A percentile compares a stretch with the other conserved stretches of the same genome.
phyloP scores from a whole-genome alignment of 1,140 invertebrate species.

The Listronotus oregonensis region DNA sequence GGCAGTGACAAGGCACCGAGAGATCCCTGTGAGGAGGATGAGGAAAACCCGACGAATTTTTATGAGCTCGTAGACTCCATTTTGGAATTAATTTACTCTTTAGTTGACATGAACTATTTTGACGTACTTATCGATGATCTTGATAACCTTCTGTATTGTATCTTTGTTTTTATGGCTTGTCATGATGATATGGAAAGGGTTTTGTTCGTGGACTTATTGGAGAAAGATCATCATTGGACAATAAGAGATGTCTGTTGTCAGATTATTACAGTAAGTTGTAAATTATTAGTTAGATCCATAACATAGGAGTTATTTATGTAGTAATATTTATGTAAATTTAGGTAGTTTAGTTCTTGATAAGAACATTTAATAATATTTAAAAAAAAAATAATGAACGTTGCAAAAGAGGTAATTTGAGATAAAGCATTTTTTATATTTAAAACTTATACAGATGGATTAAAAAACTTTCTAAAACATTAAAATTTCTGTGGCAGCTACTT shows the following conservation, averaged over 20 bases:
- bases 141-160: slow-evolving; percentile 30
- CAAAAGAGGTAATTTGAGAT: too few species aligned
- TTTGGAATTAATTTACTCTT: slow-evolving; percentile 15
- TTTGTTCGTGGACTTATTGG: slow-evolving; percentile 3
- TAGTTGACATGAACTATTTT: slow-evolving; percentile 28
- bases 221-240: slow-evolving; percentile 12
- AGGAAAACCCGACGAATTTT: slow-evolving; percentile 21
- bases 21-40: slow-evolving; percentile 9
- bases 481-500: too few species aligned
- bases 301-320: too few species aligned
- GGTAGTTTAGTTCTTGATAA: too few species aligned
- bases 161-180: slow-evolving; percentile 32
- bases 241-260: slow-evolving; percentile 9
- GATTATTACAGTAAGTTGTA: slow-evolving; percentile 24
- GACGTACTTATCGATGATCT: slow-evolving; percentile 32
- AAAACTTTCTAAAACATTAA: too few species aligned
- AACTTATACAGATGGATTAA: too few species aligned
- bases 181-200: slow-evolving; percentile 24
- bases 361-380: too few species aligned
- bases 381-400: too few species aligned
- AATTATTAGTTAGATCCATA: too few species aligned
- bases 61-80: slow-evolving; percentile 11
- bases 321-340: slow-evolving; percentile 7
- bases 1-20: slow-evolving; percentile 2
- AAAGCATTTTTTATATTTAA: too few species aligned